Evolutionary conservation across 2,888 invertebrate genomes (phyloP).

Genomic region (Scaeva pyrastri): DNA sequence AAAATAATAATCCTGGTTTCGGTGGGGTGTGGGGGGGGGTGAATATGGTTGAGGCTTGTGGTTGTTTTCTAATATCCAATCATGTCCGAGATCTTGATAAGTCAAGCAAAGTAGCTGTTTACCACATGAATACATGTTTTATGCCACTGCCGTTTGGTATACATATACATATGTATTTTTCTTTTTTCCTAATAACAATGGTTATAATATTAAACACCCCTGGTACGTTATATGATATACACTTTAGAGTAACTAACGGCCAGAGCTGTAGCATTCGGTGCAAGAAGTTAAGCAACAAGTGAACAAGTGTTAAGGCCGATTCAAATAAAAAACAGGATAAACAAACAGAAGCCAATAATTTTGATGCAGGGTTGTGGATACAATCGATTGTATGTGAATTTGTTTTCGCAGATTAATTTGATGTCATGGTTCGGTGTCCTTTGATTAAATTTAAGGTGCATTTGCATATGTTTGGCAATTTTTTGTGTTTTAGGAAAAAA

Average conservation of each 20-base stretch:
- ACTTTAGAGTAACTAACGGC: neutral
- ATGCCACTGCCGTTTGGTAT: neutral
- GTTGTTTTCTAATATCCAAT: constrained; percentile 38
- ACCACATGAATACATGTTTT: constrained; percentile 64
- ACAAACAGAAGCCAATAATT: constrained; percentile 18
- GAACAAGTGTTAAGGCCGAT: constrained; percentile 32
- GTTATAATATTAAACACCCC: constrained; percentile 47
- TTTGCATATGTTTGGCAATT: neutral
- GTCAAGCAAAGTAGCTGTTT: constrained; percentile 63
- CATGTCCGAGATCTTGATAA: constrained; percentile 69
- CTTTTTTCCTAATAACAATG: constrained; percentile 22
- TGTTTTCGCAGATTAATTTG: constrained; percentile 11
- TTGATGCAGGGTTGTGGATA: neutral
- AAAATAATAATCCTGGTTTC: constrained; percentile 25
- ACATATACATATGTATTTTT: constrained; percentile 12
- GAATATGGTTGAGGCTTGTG: neutral
- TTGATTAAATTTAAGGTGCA: neutral
- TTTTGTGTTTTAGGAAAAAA: too few relatives aligned
- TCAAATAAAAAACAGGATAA: neutral
- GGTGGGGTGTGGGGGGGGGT: neutral
- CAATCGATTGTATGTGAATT: neutral
- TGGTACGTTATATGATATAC: constrained; percentile 53
- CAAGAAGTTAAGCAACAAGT: constrained; percentile 43
- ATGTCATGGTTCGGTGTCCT: neutral
- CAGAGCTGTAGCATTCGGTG: constrained; percentile 17